These are phyloP conservation scores for Sebastes flavidus DNA, from an alignment of 2,797 vertebrate species.

Conservation along the genomic window DNA sequence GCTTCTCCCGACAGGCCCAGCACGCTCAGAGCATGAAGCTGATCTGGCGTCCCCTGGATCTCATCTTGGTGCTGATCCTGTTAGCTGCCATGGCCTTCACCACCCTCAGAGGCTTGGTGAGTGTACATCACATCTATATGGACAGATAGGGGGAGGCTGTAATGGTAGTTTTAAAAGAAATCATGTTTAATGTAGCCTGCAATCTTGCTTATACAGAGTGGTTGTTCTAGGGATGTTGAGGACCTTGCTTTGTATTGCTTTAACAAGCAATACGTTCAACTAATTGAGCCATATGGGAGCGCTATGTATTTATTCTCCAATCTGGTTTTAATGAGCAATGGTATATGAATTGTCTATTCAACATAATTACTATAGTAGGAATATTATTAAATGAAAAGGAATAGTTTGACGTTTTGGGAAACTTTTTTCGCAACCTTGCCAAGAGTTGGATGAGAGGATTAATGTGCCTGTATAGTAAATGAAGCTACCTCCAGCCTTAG, in stretches of 20 bases:
- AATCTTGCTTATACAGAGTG: background rate
- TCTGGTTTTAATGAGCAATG: background rate
- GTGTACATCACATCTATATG: constrained; percentile 18
- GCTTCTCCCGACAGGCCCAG: constrained; percentile 75
- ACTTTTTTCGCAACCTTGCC: background rate
- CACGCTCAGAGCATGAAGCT: constrained; percentile 84
- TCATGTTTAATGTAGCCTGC: background rate
- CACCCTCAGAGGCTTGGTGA: constrained; percentile 89
- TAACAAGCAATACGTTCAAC: background rate
- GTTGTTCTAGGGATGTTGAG: fast-evolving
- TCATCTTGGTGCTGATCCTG: constrained; percentile 82
- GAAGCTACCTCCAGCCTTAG: background rate
- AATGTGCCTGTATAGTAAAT: background rate
- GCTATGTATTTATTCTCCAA: background rate
- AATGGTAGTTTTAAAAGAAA: background rate
- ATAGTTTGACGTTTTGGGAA: background rate
- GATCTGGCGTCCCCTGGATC: constrained; percentile 84
- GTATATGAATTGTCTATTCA: background rate
- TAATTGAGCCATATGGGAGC: constrained; percentile 14
- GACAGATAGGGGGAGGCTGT: background rate
- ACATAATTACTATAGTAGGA: background rate
- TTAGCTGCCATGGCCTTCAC: constrained; percentile 83
- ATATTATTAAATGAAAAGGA: background rate
- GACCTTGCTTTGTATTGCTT: background rate
- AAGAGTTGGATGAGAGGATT: background rate